These are phyloP conservation scores for Acanthurus lineatus DNA, from an alignment of 2,797 vertebrate genomes.

Conservation along the genomic window DNA sequence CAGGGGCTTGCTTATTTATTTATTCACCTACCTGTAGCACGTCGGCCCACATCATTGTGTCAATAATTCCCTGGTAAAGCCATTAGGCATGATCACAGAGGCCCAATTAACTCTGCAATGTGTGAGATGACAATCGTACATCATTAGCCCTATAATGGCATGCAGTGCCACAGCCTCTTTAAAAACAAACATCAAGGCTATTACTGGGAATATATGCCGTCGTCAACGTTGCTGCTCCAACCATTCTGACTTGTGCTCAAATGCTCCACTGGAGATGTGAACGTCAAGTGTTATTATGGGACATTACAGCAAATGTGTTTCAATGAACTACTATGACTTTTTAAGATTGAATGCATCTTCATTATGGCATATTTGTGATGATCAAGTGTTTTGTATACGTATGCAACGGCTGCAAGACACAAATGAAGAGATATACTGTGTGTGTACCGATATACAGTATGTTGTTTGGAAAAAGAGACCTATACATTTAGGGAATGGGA, in stretches of 20 bases:
- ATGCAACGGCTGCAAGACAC: slow-evolving; percentile 38
- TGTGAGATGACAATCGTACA: slow-evolving; percentile 84
- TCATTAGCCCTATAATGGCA: slow-evolving; percentile 83
- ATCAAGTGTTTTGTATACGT: slow-evolving; percentile 48
- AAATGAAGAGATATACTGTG: slow-evolving; percentile 43
- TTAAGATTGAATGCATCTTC: slow-evolving; percentile 68
- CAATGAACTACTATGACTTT: slow-evolving; percentile 61
- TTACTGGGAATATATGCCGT: slow-evolving; percentile 77
- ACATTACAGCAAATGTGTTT: slow-evolving; percentile 72
- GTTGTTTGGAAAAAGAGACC: slow-evolving; percentile 38
- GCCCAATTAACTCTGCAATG: slow-evolving; percentile 84
- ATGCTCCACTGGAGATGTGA: slow-evolving; percentile 70
- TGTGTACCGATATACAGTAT: slow-evolving; percentile 28
- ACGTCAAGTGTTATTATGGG: slow-evolving; percentile 76
- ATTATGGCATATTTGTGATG: slow-evolving; percentile 60
- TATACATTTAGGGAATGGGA: slow-evolving; percentile 48
- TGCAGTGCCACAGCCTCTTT: slow-evolving; percentile 78
- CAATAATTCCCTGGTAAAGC: slow-evolving; percentile 89
- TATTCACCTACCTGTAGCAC: slow-evolving; percentile 87
- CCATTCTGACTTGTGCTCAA: slow-evolving; percentile 70
- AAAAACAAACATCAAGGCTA: slow-evolving; percentile 83
- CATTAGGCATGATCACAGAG: slow-evolving; percentile 85
- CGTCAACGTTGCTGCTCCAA: slow-evolving; percentile 63
- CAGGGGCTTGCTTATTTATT: slow-evolving; percentile 85
- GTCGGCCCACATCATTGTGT: slow-evolving; percentile 83